phyloP scores from a whole-genome alignment of 2,888 invertebrate genomes.

The Troides oblongomaculatus region DNA sequence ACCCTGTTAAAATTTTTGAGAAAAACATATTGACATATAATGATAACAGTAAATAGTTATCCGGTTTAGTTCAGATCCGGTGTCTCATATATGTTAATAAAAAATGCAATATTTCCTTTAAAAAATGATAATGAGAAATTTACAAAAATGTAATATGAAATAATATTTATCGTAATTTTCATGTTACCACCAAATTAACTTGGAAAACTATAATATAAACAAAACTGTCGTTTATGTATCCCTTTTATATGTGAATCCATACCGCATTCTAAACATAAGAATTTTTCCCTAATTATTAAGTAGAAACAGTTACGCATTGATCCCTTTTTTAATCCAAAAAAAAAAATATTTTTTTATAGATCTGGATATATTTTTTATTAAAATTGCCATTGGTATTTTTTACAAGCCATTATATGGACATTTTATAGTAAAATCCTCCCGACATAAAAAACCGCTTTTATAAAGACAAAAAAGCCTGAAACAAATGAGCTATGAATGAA shows the following conservation, averaged over 20 bases:
- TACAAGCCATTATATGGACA: conserved; percentile 11
- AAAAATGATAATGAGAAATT: too few species aligned
- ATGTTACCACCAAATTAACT: too few species aligned
- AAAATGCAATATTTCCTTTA: too few species aligned
- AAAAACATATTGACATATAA: background rate
- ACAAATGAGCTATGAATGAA: conserved; percentile 30
- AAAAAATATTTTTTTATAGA: background rate
- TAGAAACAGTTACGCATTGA: background rate
- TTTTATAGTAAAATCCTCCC: conserved; percentile 22
- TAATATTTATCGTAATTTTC: too few species aligned
- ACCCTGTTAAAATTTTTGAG: too few species aligned
- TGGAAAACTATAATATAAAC: too few species aligned
- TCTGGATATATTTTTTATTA: background rate
- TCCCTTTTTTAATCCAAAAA: background rate
- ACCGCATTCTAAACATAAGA: too few species aligned
- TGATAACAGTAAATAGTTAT: background rate
- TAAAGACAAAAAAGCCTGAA: conserved; percentile 23
- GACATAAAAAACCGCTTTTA: conserved; percentile 18
- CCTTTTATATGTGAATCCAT: too few species aligned
- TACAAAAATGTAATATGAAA: too few species aligned
- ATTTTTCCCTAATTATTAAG: too few species aligned
- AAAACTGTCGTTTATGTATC: too few species aligned
- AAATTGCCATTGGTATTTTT: background rate
- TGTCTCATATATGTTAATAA: too few species aligned
- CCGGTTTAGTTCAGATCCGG: background rate